A percentile compares a stretch with the other conserved stretches of the same genome.
Conservation (phyloP, 2,797 vertebrate species). For the Babyrousa celebensis region DNA sequence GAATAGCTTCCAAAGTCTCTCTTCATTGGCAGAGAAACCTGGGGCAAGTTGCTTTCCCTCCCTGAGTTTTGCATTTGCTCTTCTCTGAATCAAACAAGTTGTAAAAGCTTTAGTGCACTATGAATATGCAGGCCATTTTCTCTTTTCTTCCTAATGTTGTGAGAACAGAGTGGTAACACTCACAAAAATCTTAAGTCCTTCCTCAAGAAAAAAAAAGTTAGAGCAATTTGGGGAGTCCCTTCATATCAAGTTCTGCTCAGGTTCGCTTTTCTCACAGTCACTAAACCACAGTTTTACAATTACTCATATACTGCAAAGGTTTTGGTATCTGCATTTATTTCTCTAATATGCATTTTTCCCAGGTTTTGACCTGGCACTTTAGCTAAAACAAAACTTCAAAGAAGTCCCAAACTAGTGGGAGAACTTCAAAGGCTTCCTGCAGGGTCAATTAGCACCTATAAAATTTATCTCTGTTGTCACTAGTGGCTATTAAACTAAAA, state of each 20-base stretch:
- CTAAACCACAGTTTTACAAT: slow-evolving; percentile 53
- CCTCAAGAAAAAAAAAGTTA: neutral
- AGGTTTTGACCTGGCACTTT: slow-evolving; percentile 56
- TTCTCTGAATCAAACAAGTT: neutral
- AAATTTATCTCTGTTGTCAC: slow-evolving; percentile 83
- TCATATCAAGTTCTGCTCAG: neutral
- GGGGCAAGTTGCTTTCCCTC: neutral
- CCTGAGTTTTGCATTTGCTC: neutral
- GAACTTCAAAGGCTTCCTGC: slow-evolving; percentile 82
- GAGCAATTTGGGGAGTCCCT: neutral
- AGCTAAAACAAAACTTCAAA: slow-evolving; percentile 83
- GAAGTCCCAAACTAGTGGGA: slow-evolving; percentile 59
- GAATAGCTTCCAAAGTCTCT: neutral
- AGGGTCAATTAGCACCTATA: slow-evolving; percentile 85
- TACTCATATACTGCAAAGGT: neutral
- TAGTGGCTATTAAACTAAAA: slow-evolving; percentile 80
- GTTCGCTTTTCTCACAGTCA: slow-evolving; percentile 14
- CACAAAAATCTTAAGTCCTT: neutral
- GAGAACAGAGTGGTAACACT: neutral
- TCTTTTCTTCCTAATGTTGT: neutral
- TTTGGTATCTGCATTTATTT: slow-evolving; percentile 48
- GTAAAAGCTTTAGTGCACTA: neutral
- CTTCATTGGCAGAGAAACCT: neutral
- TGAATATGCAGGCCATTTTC: neutral
- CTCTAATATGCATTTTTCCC: slow-evolving; percentile 60